Conservation (phyloP, 2,797 vertebrate species). For the Protosalanx chinensis region DNA sequence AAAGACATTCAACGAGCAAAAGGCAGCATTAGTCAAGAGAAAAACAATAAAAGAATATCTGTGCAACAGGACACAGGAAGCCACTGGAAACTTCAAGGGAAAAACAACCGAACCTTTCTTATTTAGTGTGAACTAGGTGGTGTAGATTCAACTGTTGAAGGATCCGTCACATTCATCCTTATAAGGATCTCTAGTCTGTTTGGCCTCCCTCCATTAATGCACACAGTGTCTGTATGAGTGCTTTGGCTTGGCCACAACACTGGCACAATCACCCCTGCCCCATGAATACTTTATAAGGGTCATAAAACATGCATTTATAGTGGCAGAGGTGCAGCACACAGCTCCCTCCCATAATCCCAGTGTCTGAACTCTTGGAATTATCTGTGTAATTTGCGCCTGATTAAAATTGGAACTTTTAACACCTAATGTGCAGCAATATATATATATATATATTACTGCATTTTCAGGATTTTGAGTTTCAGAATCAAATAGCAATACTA, state of each 20-base stretch:
- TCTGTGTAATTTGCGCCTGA: conserved; percentile 36
- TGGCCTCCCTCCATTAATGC: conserved; percentile 34
- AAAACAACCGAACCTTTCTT: conserved; percentile 13
- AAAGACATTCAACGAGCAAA: conserved; percentile 31
- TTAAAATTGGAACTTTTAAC: conserved; percentile 33
- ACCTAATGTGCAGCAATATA: conserved; percentile 12
- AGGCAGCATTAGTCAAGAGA: conserved; percentile 29
- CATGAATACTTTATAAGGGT: conserved; percentile 54
- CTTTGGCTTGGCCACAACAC: conserved; percentile 37
- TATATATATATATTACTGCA: conserved; percentile 12
- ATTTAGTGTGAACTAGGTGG: conserved; percentile 20
- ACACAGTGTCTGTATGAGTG: conserved; percentile 41
- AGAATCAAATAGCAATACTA: conserved; percentile 1
- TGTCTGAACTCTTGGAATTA: conserved; percentile 36
- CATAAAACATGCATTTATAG: conserved; percentile 58
- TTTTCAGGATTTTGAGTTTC: conserved; percentile 12
- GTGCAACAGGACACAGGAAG: conserved; percentile 8
- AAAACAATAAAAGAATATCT: conserved; percentile 29
- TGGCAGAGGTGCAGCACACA: conserved; percentile 31
- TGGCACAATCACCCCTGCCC: conserved; percentile 38
- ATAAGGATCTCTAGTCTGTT: conserved; percentile 26
- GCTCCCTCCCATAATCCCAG: conserved; percentile 18
- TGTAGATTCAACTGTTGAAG: conserved; percentile 32
- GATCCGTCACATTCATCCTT: conserved; percentile 20
- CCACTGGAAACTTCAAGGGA: conserved; percentile 9